Evolutionary conservation across 1,140 invertebrate species (phyloP).

Genomic region (Conus betulinus): DNA sequence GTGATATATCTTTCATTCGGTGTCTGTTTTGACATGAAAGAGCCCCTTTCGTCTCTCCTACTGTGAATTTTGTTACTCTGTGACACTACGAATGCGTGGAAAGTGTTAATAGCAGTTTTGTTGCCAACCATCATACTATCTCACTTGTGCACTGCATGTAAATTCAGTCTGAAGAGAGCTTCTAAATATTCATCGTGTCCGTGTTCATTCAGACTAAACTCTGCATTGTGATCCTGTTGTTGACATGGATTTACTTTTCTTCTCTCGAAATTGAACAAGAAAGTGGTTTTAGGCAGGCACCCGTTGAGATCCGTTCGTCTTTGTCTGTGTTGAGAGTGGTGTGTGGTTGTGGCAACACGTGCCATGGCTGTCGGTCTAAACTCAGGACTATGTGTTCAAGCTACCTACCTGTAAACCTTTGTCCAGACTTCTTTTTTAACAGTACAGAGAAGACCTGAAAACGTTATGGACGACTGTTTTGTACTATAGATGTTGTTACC

Average conservation of each 20-base stretch:
- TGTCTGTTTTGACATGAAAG: not conserved
- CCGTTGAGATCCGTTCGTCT: constrained; percentile 29
- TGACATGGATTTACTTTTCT: not conserved
- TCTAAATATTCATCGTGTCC: constrained; percentile 1
- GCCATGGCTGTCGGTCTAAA: constrained; percentile 40
- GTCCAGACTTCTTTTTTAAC: constrained; percentile 12
- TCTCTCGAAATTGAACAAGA: not conserved
- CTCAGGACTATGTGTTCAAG: constrained; percentile 48
- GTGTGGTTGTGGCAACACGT: constrained; percentile 31
- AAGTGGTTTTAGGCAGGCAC: constrained; percentile 30
- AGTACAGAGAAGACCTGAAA: not conserved
- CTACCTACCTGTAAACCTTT: constrained; percentile 32
- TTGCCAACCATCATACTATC: constrained; percentile 12
- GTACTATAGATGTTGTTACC: constrained; percentile 31
- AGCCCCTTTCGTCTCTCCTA: not conserved
- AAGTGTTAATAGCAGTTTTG: constrained; percentile 14
- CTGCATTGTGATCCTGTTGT: constrained; percentile 8
- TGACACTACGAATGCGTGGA: constrained; percentile 4
- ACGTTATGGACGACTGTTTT: not conserved
- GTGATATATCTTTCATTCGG: constrained; percentile 10
- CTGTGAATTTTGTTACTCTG: constrained; percentile 22
- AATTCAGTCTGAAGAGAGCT: not conserved
- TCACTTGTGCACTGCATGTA: constrained; percentile 25
- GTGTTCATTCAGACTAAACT: not conserved
- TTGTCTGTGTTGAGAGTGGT: constrained; percentile 27